Evolutionary conservation across 2,797 vertebrate species (phyloP), one percentile per base, ranked within the genome.

Genomic region (Micromesistius poutassou): DNA sequence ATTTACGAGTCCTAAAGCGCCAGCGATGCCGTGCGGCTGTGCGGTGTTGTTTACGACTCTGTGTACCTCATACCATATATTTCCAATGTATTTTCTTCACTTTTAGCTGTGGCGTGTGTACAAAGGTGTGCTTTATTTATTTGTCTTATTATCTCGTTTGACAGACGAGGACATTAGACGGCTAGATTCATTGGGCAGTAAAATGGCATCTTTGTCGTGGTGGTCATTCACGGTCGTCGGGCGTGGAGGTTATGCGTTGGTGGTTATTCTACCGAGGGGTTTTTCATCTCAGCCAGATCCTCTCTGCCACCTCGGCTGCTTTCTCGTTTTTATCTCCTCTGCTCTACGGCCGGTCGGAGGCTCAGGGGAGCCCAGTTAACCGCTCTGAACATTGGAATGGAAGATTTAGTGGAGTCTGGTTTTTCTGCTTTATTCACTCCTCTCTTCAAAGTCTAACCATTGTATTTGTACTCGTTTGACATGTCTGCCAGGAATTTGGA

Each of bases 251-350:
- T 25, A 28, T 28, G 9, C 62, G 8, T 68, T 68, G 62, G 28
- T 25, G 28, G 62, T 62, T 50, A 50, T 50, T 50, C 19, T 62
- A 62, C n/a, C 22, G 28, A 28, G 62, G 62, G 62, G 62, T 2
- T 68, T 62, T 62, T 68, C 62, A 68, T 68, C 62, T 30, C 62
- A 68, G 62, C n/a, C 62, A 68, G 62, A 68, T 28, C 62, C 62
- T 28, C 4, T n/a, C 62, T 13, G 62, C 13, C 62, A 28, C 62
- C 62, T 68, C 62, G 28, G 62, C 62, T 68, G 62, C 62, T 12
- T 28, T 68, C 22, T 62, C 55, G 9, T 62, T 8, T 62, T 62
- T 62, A 62, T 62, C 55, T 62, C 22, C 22, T 62, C 6, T 62
- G 50, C 50, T 22, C 22, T 4, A n/a, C 22, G 55, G 19, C 19